phyloP scores from a whole-genome alignment of 2,888 invertebrate species.

The Crocallis elinguaria region DNA sequence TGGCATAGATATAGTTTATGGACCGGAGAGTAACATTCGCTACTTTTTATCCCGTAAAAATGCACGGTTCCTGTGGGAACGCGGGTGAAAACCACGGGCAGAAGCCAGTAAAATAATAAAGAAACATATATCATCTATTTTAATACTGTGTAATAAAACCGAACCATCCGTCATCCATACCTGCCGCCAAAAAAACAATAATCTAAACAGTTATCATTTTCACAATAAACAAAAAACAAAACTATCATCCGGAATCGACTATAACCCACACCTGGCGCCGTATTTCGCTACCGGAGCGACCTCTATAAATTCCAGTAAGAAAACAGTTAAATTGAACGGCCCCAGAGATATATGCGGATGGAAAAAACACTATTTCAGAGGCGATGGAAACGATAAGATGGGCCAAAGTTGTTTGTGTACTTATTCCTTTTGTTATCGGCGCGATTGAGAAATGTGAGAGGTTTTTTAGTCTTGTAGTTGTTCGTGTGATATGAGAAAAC shows the following conservation, averaged over 20 bases:
- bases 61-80: too few relatives aligned
- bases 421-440: slow-evolving; percentile 38
- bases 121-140: not conserved
- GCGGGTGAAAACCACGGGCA: too few relatives aligned
- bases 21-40: too few relatives aligned
- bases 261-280: slow-evolving; percentile 51
- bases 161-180: not conserved
- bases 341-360: slow-evolving; percentile 67
- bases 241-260: slow-evolving; percentile 41
- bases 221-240: slow-evolving; percentile 38
- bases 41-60: too few relatives aligned
- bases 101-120: too few relatives aligned
- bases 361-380: slow-evolving; percentile 65
- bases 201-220: slow-evolving; percentile 34
- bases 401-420: slow-evolving; percentile 45
- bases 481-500: too few relatives aligned
- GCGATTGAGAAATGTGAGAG: slow-evolving; percentile 19
- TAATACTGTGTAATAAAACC: too few relatives aligned
- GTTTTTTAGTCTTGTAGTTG: too few relatives aligned
- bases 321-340: slow-evolving; percentile 80
- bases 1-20: too few relatives aligned
- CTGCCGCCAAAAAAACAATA: slow-evolving; percentile 23
- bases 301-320: slow-evolving; percentile 74
- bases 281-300: slow-evolving; percentile 48
- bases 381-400: slow-evolving; percentile 40